phyloP scores from a whole-genome alignment of 2,113 vertebrate species.

The Callaeas wilsoni region DNA sequence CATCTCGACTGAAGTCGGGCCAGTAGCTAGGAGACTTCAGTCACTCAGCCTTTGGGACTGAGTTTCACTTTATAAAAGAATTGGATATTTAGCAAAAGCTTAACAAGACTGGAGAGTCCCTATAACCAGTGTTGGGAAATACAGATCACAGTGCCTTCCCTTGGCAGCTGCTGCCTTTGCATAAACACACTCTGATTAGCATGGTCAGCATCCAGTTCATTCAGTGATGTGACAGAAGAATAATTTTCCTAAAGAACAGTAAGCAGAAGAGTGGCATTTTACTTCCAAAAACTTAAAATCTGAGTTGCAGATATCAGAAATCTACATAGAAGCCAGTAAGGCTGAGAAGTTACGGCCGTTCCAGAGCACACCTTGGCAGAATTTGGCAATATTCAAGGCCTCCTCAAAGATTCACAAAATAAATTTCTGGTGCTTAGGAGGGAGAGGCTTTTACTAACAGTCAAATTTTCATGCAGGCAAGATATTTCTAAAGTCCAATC shows the following conservation, averaged over 20 bases:
- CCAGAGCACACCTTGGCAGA: background rate
- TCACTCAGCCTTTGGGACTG: background rate
- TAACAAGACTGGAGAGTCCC: background rate
- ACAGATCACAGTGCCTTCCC: background rate
- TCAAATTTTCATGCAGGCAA: background rate
- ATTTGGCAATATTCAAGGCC: background rate
- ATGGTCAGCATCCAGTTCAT: background rate
- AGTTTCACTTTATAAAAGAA: background rate
- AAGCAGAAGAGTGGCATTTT: background rate
- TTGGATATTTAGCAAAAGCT: background rate
- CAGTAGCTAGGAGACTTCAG: background rate
- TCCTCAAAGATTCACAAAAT: background rate
- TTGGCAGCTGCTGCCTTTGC: background rate
- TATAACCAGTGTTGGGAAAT: background rate
- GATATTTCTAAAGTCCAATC: background rate
- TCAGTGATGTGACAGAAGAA: background rate
- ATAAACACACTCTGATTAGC: background rate
- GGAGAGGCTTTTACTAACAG: background rate
- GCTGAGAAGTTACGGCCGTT: background rate
- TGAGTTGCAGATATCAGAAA: background rate
- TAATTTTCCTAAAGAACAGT: background rate
- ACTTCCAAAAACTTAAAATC: background rate
- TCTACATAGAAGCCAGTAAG: background rate
- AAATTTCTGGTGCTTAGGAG: background rate
- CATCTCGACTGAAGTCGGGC: background rate